Conservation (phyloP, 2,797 vertebrate genomes). For the Propithecus deckenii region DNA sequence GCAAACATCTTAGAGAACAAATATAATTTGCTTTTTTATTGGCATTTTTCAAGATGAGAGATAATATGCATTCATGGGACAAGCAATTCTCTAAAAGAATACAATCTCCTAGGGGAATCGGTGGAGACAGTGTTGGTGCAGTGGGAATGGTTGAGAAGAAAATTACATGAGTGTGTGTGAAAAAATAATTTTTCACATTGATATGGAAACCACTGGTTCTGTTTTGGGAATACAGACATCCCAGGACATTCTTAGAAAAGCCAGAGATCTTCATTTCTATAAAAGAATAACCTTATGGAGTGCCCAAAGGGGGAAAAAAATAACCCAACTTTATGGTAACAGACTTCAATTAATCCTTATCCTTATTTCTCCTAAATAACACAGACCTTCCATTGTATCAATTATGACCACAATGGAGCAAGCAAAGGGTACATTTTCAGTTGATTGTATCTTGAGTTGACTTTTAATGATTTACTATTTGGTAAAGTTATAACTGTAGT, state of each 20-base stretch:
- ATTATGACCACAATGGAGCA: not conserved
- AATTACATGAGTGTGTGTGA: conserved; percentile 34
- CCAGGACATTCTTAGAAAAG: conserved; percentile 65
- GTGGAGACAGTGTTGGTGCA: not conserved
- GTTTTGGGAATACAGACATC: not conserved
- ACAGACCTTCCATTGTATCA: not conserved
- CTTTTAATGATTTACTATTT: not conserved
- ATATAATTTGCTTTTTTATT: conserved; percentile 85
- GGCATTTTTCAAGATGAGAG: conserved; percentile 79
- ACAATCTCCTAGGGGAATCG: conserved; percentile 67
- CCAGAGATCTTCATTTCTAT: conserved; percentile 46
- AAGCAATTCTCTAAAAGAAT: conserved; percentile 63
- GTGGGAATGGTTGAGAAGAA: conserved; percentile 37
- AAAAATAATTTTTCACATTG: conserved; percentile 40
- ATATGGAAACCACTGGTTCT: not conserved
- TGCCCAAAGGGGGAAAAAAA: conserved; percentile 57
- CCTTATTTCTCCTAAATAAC: not conserved
- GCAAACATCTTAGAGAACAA: conserved; percentile 83
- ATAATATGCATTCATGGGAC: conserved; percentile 74
- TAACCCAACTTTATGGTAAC: conserved; percentile 61
- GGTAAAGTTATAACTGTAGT: not conserved
- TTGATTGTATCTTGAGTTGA: not conserved
- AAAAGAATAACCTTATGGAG: conserved; percentile 58
- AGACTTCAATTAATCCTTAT: conserved; percentile 46
- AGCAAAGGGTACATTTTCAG: not conserved